Evolutionary conservation across 1,140 invertebrate species (phyloP).

Genomic region (Thaumetopoea pityocampa): DNA sequence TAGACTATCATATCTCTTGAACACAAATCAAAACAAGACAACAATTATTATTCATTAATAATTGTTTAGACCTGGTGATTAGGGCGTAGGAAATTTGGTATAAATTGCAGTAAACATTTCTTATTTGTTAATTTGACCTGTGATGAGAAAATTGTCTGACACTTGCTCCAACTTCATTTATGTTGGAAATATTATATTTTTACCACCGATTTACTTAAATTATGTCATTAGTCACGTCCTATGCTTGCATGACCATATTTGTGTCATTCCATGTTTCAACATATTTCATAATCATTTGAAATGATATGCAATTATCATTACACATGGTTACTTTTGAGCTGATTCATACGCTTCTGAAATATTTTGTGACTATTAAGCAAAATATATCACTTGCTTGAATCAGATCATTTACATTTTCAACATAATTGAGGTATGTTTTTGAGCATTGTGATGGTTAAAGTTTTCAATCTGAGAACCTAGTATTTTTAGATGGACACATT

Average conservation of each 20-base stretch:
- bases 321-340: constrained; percentile 9
- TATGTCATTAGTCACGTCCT: too few species aligned
- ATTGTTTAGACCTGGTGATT: too few species aligned
- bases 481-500: too few species aligned
- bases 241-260: too few species aligned
- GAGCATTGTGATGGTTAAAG: constrained; percentile 47
- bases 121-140: constrained; percentile 8
- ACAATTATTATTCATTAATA: too few species aligned
- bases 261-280: background rate
- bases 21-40: too few species aligned
- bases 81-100: too few species aligned
- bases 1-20: too few species aligned
- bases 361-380: constrained; percentile 14
- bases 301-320: constrained; percentile 18
- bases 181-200: constrained; percentile 4
- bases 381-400: constrained; percentile 26
- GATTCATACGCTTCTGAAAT: constrained; percentile 15
- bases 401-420: constrained; percentile 24
- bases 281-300: constrained; percentile 20
- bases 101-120: constrained; percentile 3
- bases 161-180: constrained; percentile 7
- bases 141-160: constrained; percentile 38
- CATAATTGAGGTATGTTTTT: constrained; percentile 36
- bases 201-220: background rate
- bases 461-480: constrained; percentile 51